Evolutionary conservation across 1,140 invertebrate genomes (phyloP).

Genomic region (Drosophila saltans): DNA sequence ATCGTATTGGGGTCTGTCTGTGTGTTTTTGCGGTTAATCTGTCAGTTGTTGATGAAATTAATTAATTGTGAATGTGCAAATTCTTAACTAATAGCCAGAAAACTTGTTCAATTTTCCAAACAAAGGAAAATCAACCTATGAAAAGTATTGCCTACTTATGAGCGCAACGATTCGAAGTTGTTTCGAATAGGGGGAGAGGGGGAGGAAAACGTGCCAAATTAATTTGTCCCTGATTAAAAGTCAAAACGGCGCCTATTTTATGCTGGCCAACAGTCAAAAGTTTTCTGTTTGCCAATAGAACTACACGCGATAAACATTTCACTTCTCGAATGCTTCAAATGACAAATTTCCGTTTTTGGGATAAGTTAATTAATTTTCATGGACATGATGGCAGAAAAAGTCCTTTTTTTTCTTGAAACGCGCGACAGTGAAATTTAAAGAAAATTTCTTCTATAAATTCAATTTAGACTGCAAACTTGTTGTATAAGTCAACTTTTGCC

Average conservation of each 20-base stretch:
- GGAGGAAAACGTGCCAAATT: slow-evolving; percentile 28
- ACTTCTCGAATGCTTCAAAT: slow-evolving; percentile 50
- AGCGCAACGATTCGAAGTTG: slow-evolving; percentile 1
- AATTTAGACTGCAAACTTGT: slow-evolving; percentile 68
- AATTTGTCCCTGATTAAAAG: slow-evolving; percentile 58
- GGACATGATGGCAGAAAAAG: slow-evolving; percentile 56
- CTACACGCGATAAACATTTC: slow-evolving; percentile 36
- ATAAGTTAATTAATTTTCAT: slow-evolving; percentile 75
- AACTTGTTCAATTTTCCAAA: slow-evolving; percentile 63
- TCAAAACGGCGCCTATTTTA: slow-evolving; percentile 27
- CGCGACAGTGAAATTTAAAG: slow-evolving; percentile 65
- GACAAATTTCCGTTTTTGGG: slow-evolving; percentile 62
- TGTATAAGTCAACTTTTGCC: slow-evolving; percentile 62
- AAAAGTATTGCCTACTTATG: slow-evolving; percentile 46
- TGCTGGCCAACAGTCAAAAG: slow-evolving; percentile 13
- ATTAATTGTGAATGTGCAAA: slow-evolving; percentile 76
- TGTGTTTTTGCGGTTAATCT: slow-evolving; percentile 38
- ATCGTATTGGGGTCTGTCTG: slow-evolving; percentile 32
- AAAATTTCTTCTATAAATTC: slow-evolving; percentile 61
- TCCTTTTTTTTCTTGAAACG: slow-evolving; percentile 25
- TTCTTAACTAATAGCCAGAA: slow-evolving; percentile 76
- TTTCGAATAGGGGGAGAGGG: background rate
- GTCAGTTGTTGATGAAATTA: slow-evolving; percentile 59
- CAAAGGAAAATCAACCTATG: slow-evolving; percentile 23
- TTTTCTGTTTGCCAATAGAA: slow-evolving; percentile 21